Conservation (phyloP, 2,113 vertebrate species). For the Tichodroma muraria region DNA sequence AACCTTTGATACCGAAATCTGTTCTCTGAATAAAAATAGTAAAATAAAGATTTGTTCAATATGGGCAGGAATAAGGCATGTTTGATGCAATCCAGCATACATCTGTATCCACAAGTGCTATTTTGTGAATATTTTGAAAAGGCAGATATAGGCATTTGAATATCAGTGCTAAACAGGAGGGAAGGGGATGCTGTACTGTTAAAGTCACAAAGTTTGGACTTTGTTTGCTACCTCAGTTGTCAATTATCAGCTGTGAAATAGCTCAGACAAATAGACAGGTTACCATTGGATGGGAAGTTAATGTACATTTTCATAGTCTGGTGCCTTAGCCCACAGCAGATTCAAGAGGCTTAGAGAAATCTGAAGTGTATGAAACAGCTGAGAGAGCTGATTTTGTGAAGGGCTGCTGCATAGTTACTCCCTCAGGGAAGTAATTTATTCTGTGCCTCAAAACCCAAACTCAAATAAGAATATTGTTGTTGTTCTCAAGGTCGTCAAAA, state of each 20-base stretch:
- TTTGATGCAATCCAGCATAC: background rate
- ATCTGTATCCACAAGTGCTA: rapidly evolving
- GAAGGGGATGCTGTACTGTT: background rate
- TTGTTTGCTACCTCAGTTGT: background rate
- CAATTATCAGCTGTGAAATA: background rate
- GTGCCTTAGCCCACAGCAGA: background rate
- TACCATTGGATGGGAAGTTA: background rate
- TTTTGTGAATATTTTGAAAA: background rate
- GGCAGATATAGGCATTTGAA: background rate
- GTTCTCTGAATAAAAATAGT: background rate
- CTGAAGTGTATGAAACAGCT: background rate
- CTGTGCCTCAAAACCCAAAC: background rate
- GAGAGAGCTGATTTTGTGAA: background rate
- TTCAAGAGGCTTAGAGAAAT: background rate
- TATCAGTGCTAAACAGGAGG: background rate
- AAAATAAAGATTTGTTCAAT: background rate
- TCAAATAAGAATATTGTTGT: background rate
- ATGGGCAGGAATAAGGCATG: background rate
- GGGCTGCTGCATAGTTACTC: background rate
- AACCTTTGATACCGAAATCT: background rate
- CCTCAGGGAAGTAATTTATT: background rate
- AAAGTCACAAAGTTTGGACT: background rate
- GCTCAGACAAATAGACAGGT: background rate
- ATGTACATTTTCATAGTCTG: background rate
- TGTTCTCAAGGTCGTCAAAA: background rate